Evolutionary conservation across 2,888 invertebrate genomes (phyloP), one percentile per base, ranked within the genome.

Genomic region (Macrophya alboannulata): DNA sequence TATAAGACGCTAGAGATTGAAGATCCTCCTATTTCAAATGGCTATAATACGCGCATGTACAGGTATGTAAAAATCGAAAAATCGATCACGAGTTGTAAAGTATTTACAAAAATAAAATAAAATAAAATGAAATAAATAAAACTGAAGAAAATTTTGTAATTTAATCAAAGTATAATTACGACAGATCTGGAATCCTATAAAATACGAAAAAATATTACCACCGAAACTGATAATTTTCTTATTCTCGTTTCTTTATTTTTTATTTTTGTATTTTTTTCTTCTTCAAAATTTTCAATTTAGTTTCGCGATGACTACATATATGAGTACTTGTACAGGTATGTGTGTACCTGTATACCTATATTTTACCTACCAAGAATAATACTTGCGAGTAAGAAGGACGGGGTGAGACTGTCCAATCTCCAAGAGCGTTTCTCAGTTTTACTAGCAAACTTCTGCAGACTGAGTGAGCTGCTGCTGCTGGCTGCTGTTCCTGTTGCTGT

Each of bases 391-490:
- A 77, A 86, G 90, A 92, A 90, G 88, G 89, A 91, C 91, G 89
- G 90, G 91, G 90, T 91, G 89, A 90, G 91, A 93, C 93, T 93
- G 92, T 92, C 90, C 88, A 89, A 91, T 91, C 92, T 92, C 91
- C 90, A 92, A 90, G 92, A 91, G 92, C 90, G 91, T 90, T 90
- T 88, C 91, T 89, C 92, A 93, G 93, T 93, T 93, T 93, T 93
- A 92, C 92, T 91, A 68, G 45, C 48, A 21, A 62, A 31, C 68
- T 68, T 68, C 68, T 68, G 37, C 68, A 37, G 68, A 37, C 25
- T 37, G 68, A 68, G 68, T 37, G 68, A 17, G 68, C 37, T 68
- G 68, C 37, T 68, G 68, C 68, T 71, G 12, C 15, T 37, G 37
- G 59, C 21, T 65, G 65, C 65, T 65, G 65, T 48, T 31, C 31